These are phyloP conservation scores for Hedychridium roseum DNA, from an alignment of 2,888 invertebrate species.

Conservation along the genomic window DNA sequence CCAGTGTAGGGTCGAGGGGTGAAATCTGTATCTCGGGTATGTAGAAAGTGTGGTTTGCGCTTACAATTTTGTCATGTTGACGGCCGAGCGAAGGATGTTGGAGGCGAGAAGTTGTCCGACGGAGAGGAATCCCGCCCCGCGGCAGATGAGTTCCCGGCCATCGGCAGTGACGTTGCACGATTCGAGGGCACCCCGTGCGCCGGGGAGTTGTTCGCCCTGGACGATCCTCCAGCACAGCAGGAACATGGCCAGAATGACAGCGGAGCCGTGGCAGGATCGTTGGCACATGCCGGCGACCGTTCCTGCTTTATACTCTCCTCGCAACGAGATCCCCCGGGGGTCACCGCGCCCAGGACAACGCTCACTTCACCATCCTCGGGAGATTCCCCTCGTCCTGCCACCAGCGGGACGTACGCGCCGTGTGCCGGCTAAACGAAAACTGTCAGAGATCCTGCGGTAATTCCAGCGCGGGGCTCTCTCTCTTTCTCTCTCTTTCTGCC, in stretches of 20 bases:
- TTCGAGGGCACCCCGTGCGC: constrained; percentile 19
- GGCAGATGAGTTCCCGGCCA: constrained; percentile 48
- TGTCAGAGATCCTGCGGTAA: too few relatives aligned
- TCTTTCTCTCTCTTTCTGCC: constrained; percentile 1
- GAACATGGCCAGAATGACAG: constrained; percentile 28
- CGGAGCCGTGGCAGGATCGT: constrained; percentile 28
- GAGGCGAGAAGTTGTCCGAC: constrained; percentile 39
- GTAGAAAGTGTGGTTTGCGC: too few relatives aligned
- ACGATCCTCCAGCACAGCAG: constrained; percentile 20
- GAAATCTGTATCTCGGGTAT: too few relatives aligned
- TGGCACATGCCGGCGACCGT: constrained; percentile 42
- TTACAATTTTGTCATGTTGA: constrained; percentile 55
- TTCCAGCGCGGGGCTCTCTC: neutral
- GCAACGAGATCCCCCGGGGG: constrained; percentile 14
- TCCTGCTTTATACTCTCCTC: constrained; percentile 22
- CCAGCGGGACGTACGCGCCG: neutral
- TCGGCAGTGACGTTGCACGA: constrained; percentile 50
- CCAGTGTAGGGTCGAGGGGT: too few relatives aligned
- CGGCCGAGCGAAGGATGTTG: constrained; percentile 27
- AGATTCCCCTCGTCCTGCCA: neutral
- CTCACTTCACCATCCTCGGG: constrained; percentile 28
- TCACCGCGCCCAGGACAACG: constrained; percentile 36
- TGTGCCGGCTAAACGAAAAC: neutral
- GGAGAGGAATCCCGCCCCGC: constrained; percentile 46
- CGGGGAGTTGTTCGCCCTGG: too few relatives aligned